Base-by-base conservation (phyloP, 2,797 vertebrate genomes). In the Craterocephalus amniculus region DNA sequence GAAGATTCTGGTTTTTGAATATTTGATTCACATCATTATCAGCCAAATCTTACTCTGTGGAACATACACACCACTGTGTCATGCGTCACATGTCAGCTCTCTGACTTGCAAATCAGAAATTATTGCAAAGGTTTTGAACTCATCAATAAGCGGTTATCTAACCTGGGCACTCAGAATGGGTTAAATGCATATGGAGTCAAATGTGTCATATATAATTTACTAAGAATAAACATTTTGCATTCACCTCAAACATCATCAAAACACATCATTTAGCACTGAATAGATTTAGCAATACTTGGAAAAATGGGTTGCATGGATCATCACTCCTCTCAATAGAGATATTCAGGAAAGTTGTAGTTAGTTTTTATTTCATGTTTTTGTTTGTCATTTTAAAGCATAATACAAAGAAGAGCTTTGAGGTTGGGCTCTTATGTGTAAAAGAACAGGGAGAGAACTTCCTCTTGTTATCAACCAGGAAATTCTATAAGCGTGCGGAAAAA, bases 1-100 rank as follows among this genome's bases (percentile, higher is more conserved):
- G 92, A 95, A 96, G 95, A 94, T 92, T 88, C 24, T 40, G 35
- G 16, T 60, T 91, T 90, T 93, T 83, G 84, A 71, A 88, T 88
- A 81, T 86, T 89, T 79, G 87, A 83, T 87, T 76, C 45, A 6
- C 16, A 57, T 63, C 20, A 87, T 79, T 83, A 85, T 74, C 63
- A 67, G 63, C 20, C 67, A 22, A 52, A 69, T 4, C 26, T 58
- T 65, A 80, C 34, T 62, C 60, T 63, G 51, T 29, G 24, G 49
- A 26, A 52, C 26, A 54, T 57, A 48, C 45, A 40, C 31, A 70
- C 16, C 0, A 45, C 6, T n/a, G 31, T 26, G 24, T 31, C n/a
- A n/a, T n/a, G n/a, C n/a, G n/a, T n/a, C n/a, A n/a, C n/a, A 40
- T 59, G 70, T 75, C 2, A 58, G 36, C 54, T 49, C 76, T 63